Evolutionary conservation across 2,113 vertebrate species (phyloP).

Genomic region (Cochlearius cochlearius): DNA sequence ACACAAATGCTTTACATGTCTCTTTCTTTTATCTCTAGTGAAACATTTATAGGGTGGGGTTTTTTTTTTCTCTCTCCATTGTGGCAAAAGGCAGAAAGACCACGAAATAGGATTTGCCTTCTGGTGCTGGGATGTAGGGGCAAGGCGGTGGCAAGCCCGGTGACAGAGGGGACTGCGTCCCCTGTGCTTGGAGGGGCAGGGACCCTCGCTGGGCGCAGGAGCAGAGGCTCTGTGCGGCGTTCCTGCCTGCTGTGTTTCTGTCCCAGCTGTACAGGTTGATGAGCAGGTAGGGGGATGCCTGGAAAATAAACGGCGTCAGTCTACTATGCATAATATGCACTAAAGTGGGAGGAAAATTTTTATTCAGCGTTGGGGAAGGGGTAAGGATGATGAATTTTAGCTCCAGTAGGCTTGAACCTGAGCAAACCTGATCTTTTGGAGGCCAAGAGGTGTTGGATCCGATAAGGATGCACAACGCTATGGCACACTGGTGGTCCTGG

Average conservation of each 20-base stretch:
- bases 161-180: background rate
- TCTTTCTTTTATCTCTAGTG: background rate
- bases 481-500: background rate
- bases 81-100: background rate
- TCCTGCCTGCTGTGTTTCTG: background rate
- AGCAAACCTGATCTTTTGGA: background rate
- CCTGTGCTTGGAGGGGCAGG: background rate
- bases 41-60: background rate
- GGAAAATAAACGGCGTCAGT: background rate
- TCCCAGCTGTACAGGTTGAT: background rate
- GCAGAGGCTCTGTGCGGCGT: background rate
- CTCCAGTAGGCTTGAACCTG: background rate
- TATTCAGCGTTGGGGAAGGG: background rate
- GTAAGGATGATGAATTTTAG: background rate
- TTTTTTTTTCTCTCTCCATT: background rate
- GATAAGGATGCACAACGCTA: background rate
- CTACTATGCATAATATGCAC: background rate
- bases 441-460: background rate
- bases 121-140: background rate
- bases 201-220: accelerated
- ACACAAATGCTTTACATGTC: background rate
- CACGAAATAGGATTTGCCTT: background rate
- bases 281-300: background rate
- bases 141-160: background rate
- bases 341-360: background rate